Evolutionary conservation across 2,888 invertebrate genomes (phyloP).

Genomic region (Ellobium chinense): DNA sequence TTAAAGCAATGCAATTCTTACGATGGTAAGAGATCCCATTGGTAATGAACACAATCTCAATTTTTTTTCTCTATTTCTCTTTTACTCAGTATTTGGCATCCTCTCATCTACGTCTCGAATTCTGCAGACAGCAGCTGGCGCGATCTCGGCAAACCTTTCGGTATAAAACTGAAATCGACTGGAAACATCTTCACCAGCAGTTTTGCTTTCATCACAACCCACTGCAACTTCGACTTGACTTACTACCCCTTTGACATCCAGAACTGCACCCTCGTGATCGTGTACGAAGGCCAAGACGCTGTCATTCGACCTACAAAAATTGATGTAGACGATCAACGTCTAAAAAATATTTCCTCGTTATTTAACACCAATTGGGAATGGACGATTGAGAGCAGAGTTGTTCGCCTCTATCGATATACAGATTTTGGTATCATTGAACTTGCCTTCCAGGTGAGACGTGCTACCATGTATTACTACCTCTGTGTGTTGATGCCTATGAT

Average conservation of each 20-base stretch:
- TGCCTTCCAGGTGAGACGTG: neutral
- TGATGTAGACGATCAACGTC: neutral
- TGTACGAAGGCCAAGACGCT: neutral
- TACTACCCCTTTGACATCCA: conserved; percentile 34
- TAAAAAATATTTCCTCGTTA: neutral
- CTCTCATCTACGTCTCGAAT: conserved; percentile 1
- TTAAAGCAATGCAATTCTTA: too few species aligned
- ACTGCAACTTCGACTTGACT: conserved; percentile 28
- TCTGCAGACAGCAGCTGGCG: neutral
- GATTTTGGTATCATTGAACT: neutral
- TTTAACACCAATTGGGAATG: neutral
- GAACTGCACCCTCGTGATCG: conserved; percentile 11
- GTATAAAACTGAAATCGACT: neutral
- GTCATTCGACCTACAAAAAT: too few species aligned
- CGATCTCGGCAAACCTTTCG: neutral
- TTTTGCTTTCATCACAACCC: neutral
- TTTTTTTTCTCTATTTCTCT: too few species aligned
- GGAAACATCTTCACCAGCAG: neutral
- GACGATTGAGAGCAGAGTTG: too few species aligned
- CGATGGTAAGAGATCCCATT: too few species aligned
- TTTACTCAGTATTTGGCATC: conserved; percentile 32
- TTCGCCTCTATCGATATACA: neutral
- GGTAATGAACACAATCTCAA: too few species aligned
- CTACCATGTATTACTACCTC: neutral
- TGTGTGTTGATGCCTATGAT: neutral